phyloP scores from a whole-genome alignment of 2,888 invertebrate species.

The Oconnorella tubifera region DNA sequence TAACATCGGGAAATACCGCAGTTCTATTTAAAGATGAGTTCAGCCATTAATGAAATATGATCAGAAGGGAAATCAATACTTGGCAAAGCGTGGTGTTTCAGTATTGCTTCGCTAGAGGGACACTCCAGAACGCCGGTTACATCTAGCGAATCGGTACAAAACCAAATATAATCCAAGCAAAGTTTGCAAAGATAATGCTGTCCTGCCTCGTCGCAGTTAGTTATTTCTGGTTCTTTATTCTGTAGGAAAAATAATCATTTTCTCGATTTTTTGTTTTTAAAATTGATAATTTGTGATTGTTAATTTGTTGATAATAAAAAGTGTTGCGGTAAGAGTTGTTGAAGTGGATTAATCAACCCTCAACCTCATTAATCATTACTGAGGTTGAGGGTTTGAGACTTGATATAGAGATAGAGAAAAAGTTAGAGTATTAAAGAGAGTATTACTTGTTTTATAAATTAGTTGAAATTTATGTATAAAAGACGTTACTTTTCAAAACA shows the following conservation, averaged over 20 bases:
- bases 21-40: slow-evolving; percentile 6
- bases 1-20: too few relatives aligned
- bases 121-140: slow-evolving; percentile 12
- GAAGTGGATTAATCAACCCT: too few relatives aligned
- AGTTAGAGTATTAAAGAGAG: too few relatives aligned
- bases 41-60: slow-evolving; percentile 12
- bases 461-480: too few relatives aligned
- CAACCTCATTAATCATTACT: too few relatives aligned
- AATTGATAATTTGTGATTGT: too few relatives aligned
- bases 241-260: neutral
- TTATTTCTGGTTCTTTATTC: slow-evolving; percentile 3
- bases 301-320: neutral
- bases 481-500: too few relatives aligned
- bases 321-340: neutral
- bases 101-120: neutral
- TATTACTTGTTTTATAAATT: too few relatives aligned
- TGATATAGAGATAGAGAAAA: too few relatives aligned
- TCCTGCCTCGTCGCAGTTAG: slow-evolving; percentile 15
- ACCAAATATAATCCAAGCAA: slow-evolving; percentile 15
- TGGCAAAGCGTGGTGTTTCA: slow-evolving; percentile 12
- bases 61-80: slow-evolving; percentile 16
- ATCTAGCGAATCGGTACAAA: slow-evolving; percentile 11
- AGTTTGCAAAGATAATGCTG: slow-evolving; percentile 5
- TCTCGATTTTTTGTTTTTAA: too few relatives aligned
- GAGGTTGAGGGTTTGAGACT: too few relatives aligned